Evolutionary conservation across 2,888 invertebrate species (phyloP).

Genomic region (Lasioglossum marginatum): DNA sequence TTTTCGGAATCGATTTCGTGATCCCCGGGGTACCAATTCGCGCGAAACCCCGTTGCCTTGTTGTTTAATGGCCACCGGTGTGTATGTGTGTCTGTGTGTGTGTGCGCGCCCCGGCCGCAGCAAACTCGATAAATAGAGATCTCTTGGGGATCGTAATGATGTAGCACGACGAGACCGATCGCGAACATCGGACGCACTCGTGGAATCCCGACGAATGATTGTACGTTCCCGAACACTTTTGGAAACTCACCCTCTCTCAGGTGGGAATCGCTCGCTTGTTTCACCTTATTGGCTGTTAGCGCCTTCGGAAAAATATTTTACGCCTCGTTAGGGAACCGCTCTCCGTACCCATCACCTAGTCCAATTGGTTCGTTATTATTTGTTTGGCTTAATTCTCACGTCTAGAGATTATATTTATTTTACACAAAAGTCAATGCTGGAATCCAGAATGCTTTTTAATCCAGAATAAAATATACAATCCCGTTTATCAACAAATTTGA

Average conservation of each 20-base stretch:
- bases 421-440: not conserved
- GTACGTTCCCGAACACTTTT: slow-evolving; percentile 15
- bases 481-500: not conserved
- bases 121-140: slow-evolving; percentile 38
- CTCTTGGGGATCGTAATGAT: slow-evolving; percentile 26
- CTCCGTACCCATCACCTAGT: not conserved
- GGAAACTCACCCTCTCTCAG: not conserved
- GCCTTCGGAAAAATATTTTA: not conserved
- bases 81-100: not conserved
- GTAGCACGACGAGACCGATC: slow-evolving; percentile 10
- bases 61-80: slow-evolving; percentile 8
- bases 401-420: not conserved
- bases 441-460: not conserved
- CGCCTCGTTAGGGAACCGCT: not conserved
- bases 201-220: slow-evolving; percentile 15
- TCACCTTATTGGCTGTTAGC: not conserved
- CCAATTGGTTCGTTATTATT: not conserved
- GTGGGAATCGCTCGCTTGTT: not conserved
- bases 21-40: slow-evolving; percentile 4
- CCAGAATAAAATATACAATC: not conserved
- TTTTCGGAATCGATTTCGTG: slow-evolving; percentile 46
- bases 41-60: slow-evolving; percentile 4
- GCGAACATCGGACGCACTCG: not conserved
- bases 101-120: not conserved
- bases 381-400: not conserved